A percentile compares a stretch with the other conserved stretches of the same genome.
Evolutionary conservation across 2,113 vertebrate genomes (phyloP).

Genomic region (Panthera tigris): DNA sequence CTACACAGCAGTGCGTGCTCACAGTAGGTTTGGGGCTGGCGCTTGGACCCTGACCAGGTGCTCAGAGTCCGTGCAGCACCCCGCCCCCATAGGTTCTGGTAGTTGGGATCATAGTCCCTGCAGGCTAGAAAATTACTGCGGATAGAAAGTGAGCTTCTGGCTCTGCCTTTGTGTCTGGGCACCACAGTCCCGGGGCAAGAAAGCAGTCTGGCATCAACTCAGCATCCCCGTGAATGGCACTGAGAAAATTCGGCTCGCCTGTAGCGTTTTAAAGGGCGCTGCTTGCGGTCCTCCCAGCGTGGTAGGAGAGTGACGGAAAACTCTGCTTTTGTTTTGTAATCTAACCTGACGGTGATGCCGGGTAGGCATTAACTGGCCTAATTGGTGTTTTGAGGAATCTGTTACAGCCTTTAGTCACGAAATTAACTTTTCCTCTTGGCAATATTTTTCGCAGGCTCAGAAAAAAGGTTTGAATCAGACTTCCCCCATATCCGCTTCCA

Average conservation of each 20-base stretch:
- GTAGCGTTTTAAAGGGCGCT: neutral
- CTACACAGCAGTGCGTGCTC: neutral
- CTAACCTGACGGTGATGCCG: neutral
- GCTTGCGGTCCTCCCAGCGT: neutral
- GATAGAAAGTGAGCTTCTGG: neutral
- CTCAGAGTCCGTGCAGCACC: neutral
- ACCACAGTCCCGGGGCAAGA: neutral
- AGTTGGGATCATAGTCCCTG: neutral
- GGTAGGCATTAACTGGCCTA: neutral
- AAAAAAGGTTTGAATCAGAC: constrained; percentile 85
- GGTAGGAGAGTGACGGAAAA: neutral
- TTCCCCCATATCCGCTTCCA: constrained; percentile 84
- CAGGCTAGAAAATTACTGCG: neutral
- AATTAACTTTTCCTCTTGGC: constrained; percentile 57
- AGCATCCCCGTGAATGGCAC: neutral
- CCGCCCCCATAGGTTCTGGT: fast-evolving
- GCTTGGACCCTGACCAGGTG: neutral
- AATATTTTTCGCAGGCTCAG: constrained; percentile 80
- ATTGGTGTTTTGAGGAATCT: neutral
- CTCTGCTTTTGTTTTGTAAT: neutral
- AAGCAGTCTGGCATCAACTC: neutral
- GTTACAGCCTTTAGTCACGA: constrained; percentile 51
- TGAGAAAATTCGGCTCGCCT: neutral
- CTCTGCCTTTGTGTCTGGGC: neutral
- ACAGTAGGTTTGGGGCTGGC: neutral